phyloP scores from a whole-genome alignment of 2,888 invertebrate genomes.

The Mimas tiliae region DNA sequence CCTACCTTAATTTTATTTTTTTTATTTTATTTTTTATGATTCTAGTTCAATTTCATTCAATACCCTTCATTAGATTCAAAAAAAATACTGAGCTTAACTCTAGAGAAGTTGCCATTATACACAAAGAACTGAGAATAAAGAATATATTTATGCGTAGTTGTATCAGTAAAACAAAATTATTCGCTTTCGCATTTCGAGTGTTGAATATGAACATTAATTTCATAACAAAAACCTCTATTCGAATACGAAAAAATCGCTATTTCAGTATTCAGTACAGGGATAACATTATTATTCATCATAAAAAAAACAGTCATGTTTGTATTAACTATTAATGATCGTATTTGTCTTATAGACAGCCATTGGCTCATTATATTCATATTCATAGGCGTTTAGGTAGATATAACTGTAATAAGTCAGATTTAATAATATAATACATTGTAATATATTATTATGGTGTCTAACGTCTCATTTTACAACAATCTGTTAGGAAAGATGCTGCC shows the following conservation, averaged over 20 bases:
- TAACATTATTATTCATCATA: neutral
- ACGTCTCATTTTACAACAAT: neutral
- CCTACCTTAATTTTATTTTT: too few species aligned
- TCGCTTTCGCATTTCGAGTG: neutral
- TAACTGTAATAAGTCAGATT: too few species aligned
- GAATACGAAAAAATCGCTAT: neutral
- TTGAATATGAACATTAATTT: neutral
- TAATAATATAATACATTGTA: too few species aligned
- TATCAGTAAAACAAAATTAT: too few species aligned
- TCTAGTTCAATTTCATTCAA: too few species aligned
- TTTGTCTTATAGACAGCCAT: neutral
- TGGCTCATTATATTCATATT: conserved; percentile 15
- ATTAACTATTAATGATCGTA: neutral
- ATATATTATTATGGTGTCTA: neutral
- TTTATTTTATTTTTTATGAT: too few species aligned
- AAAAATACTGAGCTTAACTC: too few species aligned
- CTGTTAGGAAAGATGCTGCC: conserved; percentile 1
- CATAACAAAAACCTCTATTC: neutral
- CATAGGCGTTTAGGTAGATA: neutral
- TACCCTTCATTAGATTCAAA: too few species aligned
- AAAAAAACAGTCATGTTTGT: neutral
- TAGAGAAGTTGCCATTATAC: too few species aligned
- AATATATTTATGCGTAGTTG: too few species aligned
- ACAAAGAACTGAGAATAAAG: too few species aligned
- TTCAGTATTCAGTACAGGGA: neutral